Evolutionary conservation across 2,888 invertebrate species (phyloP).

Genomic region (Drosophila colorata): DNA sequence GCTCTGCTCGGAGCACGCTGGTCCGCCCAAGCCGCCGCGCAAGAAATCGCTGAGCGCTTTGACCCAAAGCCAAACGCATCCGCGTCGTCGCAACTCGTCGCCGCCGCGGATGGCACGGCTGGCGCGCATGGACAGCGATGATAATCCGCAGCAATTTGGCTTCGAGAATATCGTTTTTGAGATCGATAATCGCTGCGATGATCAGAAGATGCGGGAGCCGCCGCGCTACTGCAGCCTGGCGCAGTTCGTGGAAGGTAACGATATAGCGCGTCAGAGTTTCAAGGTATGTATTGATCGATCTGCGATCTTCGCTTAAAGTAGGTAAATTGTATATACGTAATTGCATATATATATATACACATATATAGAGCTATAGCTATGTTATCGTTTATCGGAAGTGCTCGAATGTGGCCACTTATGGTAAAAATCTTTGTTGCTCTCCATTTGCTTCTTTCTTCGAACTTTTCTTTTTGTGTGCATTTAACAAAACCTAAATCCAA

Average conservation of each 20-base stretch:
- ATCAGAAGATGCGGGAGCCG: slow-evolving; percentile 86
- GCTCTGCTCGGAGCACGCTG: slow-evolving; percentile 86
- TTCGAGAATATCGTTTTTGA: slow-evolving; percentile 91
- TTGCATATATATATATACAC: slow-evolving; percentile 20
- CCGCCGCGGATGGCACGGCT: slow-evolving; percentile 83
- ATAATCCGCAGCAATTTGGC: slow-evolving; percentile 87
- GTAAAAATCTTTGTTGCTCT: slow-evolving; percentile 81
- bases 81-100: slow-evolving; percentile 86
- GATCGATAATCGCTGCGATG: slow-evolving; percentile 86
- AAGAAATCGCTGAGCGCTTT: slow-evolving; percentile 68
- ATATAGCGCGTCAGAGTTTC: slow-evolving; percentile 92
- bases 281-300: slow-evolving; percentile 84
- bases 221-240: slow-evolving; percentile 92
- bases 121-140: slow-evolving; percentile 86
- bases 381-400: slow-evolving; percentile 64
- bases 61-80: slow-evolving; percentile 43
- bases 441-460: slow-evolving; percentile 76
- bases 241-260: slow-evolving; percentile 93
- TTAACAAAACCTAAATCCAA: slow-evolving; percentile 47
- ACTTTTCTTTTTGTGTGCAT: slow-evolving; percentile 62
- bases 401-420: slow-evolving; percentile 73
- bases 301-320: slow-evolving; percentile 20
- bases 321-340: slow-evolving; percentile 38
- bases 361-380: slow-evolving; percentile 57
- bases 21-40: slow-evolving; percentile 68